Evolutionary conservation across 2,888 invertebrate genomes (phyloP).

Genomic region (Myopa testacea): DNA sequence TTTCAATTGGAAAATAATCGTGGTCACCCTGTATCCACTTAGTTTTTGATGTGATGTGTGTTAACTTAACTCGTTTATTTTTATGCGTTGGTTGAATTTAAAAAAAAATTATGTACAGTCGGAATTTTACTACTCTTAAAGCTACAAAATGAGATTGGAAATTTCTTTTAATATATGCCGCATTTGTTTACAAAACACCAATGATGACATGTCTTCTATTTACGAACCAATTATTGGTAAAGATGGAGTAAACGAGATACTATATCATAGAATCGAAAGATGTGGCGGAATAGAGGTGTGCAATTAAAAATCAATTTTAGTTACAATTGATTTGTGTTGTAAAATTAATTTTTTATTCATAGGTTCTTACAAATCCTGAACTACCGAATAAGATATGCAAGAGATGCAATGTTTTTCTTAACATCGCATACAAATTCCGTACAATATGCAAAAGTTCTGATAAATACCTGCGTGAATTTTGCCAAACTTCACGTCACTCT

Average conservation of each 20-base stretch:
- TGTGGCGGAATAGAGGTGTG: slow-evolving; percentile 61
- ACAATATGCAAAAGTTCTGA: slow-evolving; percentile 64
- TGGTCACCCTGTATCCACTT: no score
- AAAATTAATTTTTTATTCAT: not conserved
- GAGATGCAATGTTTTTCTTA: slow-evolving; percentile 54
- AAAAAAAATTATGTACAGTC: no score
- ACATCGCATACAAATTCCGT: slow-evolving; percentile 63
- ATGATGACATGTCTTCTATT: slow-evolving; percentile 58
- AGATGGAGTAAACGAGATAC: slow-evolving; percentile 37
- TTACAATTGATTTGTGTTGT: not conserved
- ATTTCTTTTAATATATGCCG: slow-evolving; percentile 56
- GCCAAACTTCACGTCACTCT: slow-evolving; percentile 31
- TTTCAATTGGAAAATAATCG: no score
- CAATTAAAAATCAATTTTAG: not conserved
- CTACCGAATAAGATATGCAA: slow-evolving; percentile 62
- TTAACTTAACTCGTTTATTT: no score
- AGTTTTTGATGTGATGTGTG: no score
- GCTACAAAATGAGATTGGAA: slow-evolving; percentile 46
- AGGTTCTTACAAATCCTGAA: slow-evolving; percentile 58
- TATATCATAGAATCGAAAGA: slow-evolving; percentile 61
- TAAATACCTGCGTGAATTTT: slow-evolving; percentile 59
- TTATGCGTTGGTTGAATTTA: no score
- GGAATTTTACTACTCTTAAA: no score
- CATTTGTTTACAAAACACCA: slow-evolving; percentile 59
- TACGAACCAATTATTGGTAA: slow-evolving; percentile 52